Evolutionary conservation across 92 coral and sea anemone genomes (phyloP), one percentile per base, ranked within the genome.

Genomic region (Porites rus): DNA sequence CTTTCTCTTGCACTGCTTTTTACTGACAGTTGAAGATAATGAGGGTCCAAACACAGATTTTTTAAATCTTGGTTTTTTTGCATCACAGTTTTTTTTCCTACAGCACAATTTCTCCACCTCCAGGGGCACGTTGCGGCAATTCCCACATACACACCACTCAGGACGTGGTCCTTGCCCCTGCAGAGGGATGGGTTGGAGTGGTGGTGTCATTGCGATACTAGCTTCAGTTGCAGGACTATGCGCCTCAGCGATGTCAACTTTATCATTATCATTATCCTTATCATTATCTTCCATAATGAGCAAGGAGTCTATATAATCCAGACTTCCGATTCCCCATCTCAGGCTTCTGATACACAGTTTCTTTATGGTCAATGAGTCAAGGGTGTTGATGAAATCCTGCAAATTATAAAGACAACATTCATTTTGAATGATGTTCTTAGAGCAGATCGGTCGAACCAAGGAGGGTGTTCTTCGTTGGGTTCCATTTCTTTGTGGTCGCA

Each of bases 11-110:
- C 75, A 18, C 84, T 68, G 76, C 38, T 86, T 69, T 71, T 67
- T 65, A 86, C 68, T 68, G 85, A 86, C 59, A 86, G 90, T 65
- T 86, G 78, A 1, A 77, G 58, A 20, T 63, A 83, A 78, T 86
- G 85, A n/a, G 90, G 78, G 79, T 86, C 90, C 53, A 86, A 62
- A 75, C 90, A 86, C 21, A 86, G 69, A 31, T 86, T 86, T 28
- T 24, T 73, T 63, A 43, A 86, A 86, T 28, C 80, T 71, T 69
- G 84, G 18, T 17, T 58, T 73, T 74, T 18, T 17, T 19, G 51
- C 74, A 14, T 59, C 63, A 72, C 84, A 81, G 9, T 65, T 74
- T 56, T 84, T 84, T 53, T 74, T 76, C 8, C 82, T 28, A 28
- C 31, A 28, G 3, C 31, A 28, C 31, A 28, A 3, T 28, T 28